Percentiles rank a stretch among this genome's conserved stretches.
phyloP scores from a whole-genome alignment of 2,797 vertebrate species.

The Eulemur coronatus region DNA sequence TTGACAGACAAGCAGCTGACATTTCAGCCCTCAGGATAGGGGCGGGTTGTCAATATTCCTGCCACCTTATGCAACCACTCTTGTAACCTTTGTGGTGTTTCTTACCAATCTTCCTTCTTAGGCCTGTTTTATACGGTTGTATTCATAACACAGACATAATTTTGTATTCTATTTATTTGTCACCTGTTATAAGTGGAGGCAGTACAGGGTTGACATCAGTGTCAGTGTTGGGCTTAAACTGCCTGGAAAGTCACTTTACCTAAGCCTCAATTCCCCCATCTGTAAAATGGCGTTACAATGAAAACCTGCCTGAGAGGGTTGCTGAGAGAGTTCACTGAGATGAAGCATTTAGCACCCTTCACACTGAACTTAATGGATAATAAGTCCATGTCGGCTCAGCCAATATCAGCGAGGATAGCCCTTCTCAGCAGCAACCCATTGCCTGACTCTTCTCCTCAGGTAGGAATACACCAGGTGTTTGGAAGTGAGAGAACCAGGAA shows the following conservation, averaged over 20 bases:
- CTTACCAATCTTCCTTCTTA: not conserved
- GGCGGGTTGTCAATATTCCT: not conserved
- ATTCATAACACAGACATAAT: not conserved
- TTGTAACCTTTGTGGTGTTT: not conserved
- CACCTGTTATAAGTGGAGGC: not conserved
- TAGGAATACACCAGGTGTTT: not conserved
- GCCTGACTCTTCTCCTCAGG: not conserved
- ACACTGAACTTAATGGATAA: not conserved
- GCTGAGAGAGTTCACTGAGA: not conserved
- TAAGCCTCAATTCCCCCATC: not conserved
- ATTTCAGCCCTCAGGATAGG: not conserved
- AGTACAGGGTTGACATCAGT: not conserved
- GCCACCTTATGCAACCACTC: not conserved
- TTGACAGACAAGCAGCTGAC: not conserved
- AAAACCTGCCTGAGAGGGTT: not conserved
- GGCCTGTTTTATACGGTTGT: not conserved
- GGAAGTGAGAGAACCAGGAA: not conserved
- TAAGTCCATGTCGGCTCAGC: not conserved
- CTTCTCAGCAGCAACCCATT: too few relatives aligned
- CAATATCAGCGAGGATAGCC: fast-evolving
- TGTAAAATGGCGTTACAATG: not conserved
- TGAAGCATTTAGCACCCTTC: not conserved
- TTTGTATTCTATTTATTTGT: not conserved
- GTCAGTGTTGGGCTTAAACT: not conserved
- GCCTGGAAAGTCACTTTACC: not conserved